Base-by-base conservation (phyloP, 2,888 invertebrate genomes). In the Germaria angustata region DNA sequence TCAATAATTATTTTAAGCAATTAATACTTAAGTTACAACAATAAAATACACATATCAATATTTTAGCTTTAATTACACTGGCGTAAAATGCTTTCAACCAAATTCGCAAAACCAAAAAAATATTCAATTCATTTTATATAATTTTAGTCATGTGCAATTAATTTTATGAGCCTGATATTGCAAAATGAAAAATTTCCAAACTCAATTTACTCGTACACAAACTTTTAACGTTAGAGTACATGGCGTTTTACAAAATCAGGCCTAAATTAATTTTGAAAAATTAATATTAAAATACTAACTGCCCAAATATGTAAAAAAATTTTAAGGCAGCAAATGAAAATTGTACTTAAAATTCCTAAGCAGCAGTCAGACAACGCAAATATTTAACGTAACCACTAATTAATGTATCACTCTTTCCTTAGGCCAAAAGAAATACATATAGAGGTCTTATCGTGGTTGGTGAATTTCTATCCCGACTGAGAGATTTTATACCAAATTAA, bases 61-160 rank as follows among this genome's bases (percentile, higher is more conserved):
- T 68, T 80, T 75, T 53, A 69, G 63, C 73, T 80, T 80, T 63
- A 75, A 63, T 66, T 51, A 24, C 51, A 49, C 4, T 41, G 55
- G 22, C 8, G 72, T 77, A 55, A 78, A 78, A 61, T 73, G 36
- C 63, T 68, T 72, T 22, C 61, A 84, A 82, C 84, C 85, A 85
- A 88, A 88, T 24, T 86, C 57, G 66, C 6, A 59, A 44, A 41
- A 61, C 61, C 41, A 61, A 61, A 61, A 39, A 61, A 61, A 22
- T 28, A 34, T 6, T 34, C n/a, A n/a, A 39, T 15, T 44, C 41
- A 41, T 41, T 17, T 6, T 44, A 61, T 13, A 44, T 28, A 28
- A 28, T 61, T 28, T 44, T 28, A 15, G 15, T 9, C 41, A 61
- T 15, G 61, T 61, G 61, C 41, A 59, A 59, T 44, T 61, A 17